Evolutionary conservation across 2,888 invertebrate species (phyloP), one percentile per base, ranked within the genome.

Genomic region (Malacosoma neustria): DNA sequence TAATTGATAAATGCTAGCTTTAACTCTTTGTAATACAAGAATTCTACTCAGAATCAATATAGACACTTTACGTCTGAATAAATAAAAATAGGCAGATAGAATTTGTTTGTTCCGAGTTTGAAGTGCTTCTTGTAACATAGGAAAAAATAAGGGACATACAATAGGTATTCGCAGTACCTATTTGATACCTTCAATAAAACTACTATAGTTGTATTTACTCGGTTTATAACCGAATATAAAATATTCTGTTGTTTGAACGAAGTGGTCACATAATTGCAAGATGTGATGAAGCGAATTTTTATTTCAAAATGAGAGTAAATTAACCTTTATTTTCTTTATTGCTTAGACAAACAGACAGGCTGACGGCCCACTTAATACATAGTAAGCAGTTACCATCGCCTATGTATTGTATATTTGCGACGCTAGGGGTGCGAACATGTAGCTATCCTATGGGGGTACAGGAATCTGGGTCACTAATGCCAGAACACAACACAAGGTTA

Each of bases 31-130:
- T 22, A 5, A 7, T 5, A 22, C 22, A 22, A 22, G 7, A 15
- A 22, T 5, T 22, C 22, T 5, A 22, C 1, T 5, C 6, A 22
- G 22, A 22, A 9, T 48, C 42, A 44, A 47, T 48, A 49, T 49
- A 46, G 39, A 46, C 46, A 42, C 47, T 55, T 45, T 46, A 48
- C 44, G 50, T 52, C 51, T 51, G 51, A 51, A 54, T 57, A 52
- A 51, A 54, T 45, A 46, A 46, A 44, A 37, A 30, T 29, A 11
- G 34, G 13, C 34, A 29, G 29, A 22, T 29, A 29, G 30, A 34
- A 34, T 34, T 34, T 34, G 29, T 34, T 34, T 34, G 9, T 13
- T 13, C n/a, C 11, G 34, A 34, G 29, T 34, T 29, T 29, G 29
- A 34, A 34, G 22, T 22, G 22, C 22, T 22, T 22, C 22, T 22